A percentile compares a stretch with the other conserved stretches of the same genome.
Conservation (phyloP, 2,797 vertebrate genomes). For the Alfaro cultratus region DNA sequence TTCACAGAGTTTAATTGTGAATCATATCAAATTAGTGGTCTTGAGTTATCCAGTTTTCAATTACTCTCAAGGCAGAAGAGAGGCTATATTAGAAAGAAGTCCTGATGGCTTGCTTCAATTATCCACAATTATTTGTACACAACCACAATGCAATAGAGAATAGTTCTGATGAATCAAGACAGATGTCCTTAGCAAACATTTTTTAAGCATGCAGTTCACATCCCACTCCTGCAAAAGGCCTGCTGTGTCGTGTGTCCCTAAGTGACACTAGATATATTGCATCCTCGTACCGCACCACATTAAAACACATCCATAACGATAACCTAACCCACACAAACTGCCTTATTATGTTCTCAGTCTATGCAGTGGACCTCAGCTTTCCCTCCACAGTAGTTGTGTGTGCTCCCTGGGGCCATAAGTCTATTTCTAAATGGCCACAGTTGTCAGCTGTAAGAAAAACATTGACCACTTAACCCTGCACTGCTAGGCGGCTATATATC, state of each 20-base stretch:
- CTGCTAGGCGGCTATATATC: slow-evolving; percentile 20
- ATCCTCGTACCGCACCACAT: slow-evolving; percentile 26
- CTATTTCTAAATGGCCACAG: slow-evolving; percentile 50
- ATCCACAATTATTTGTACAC: slow-evolving; percentile 35
- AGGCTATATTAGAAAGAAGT: slow-evolving; percentile 5
- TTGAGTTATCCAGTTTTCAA: slow-evolving; percentile 40
- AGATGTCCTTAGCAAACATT: slow-evolving; percentile 37
- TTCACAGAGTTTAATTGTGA: slow-evolving; percentile 60
- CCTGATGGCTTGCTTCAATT: slow-evolving; percentile 45
- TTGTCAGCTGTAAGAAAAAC: slow-evolving; percentile 56
- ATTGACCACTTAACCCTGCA: slow-evolving; percentile 65
- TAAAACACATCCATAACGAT: slow-evolving; percentile 59
- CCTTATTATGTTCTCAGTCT: slow-evolving; percentile 51
- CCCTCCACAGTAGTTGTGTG: slow-evolving; percentile 37
- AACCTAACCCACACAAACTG: slow-evolving; percentile 42
- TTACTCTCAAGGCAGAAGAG: slow-evolving; percentile 32
- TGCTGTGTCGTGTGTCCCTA: slow-evolving; percentile 32
- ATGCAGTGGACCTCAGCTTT: slow-evolving; percentile 44
- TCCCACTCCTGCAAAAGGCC: slow-evolving; percentile 16
- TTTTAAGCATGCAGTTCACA: slow-evolving; percentile 1
- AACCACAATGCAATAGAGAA: slow-evolving; percentile 33
- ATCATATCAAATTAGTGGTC: slow-evolving; percentile 57
- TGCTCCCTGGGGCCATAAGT: slow-evolving; percentile 28
- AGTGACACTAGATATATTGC: slow-evolving; percentile 33
- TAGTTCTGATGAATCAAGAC: slow-evolving; percentile 30